Evolutionary conservation across 2,113 vertebrate species (phyloP), one percentile per base, ranked within the genome.

Genomic region (Centropus unirufus): DNA sequence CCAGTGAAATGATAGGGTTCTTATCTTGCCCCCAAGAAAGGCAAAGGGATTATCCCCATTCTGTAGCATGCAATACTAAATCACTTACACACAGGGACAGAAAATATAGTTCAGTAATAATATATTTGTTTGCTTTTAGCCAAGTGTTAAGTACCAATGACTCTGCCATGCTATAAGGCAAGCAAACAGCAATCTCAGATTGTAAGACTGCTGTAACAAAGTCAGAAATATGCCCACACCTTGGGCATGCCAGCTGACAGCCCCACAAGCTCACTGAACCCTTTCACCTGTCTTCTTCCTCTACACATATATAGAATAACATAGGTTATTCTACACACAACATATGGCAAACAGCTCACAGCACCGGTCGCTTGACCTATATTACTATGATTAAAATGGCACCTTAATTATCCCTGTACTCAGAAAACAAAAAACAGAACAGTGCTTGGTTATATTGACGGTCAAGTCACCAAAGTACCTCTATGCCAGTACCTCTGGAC

Each of bases 21-120:
- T 64, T 49, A 10, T 36, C 27, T 17, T 52, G 40, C 18, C 40
- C 52, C 24, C 18, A 7, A 46, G 42, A 89, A 78, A 39, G 17
- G 18, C 13, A 77, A 16, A 1, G 14, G 51, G 9, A 55, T 91
- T 61, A 54, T 42, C 61, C 17, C 57, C 34, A 27, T 32, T 86
- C 22, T 34, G 8, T 2, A 70, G 58, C 1, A 0, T 14, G 4
- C 15, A 26, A 19, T 0, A 0, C 6, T 39, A 62, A 76, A 47
- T 7, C 54, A 32, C 14, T 34, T 16, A 66, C 27, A 52, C 19
- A 7, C 32, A 9, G 0, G 0, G 22, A 3, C 79, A 74, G 46
- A 52, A 90, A 85, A 51, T 5, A 46, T 0, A 67, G 47, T 20
- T 78, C 42, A 36, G n/a, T 21, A 14, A 44, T 64, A 11, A 1